Evolutionary conservation across 1,140 invertebrate genomes (phyloP).

Genomic region (Schlechtendalia chinensis): DNA sequence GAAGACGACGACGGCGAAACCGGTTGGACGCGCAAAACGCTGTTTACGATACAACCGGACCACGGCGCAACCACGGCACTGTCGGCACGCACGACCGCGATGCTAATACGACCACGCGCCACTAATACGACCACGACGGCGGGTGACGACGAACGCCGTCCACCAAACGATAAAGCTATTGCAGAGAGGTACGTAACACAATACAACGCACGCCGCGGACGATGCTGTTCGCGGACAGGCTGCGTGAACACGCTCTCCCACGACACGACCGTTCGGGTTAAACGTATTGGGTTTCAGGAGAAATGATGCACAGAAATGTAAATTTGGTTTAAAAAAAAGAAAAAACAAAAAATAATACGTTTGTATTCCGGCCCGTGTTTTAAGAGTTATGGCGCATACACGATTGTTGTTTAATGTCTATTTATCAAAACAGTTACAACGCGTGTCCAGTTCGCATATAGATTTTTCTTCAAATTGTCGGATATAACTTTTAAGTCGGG

Average conservation of each 20-base stretch:
- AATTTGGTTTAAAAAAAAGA: no score
- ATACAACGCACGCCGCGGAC: neutral
- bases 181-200: neutral
- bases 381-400: no score
- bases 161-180: slow-evolving; percentile 2
- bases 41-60: neutral
- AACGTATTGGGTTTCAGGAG: no score
- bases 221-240: slow-evolving; percentile 7
- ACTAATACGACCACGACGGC: neutral
- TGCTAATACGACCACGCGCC: slow-evolving; percentile 10
- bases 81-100: no score
- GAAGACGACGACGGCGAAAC: neutral
- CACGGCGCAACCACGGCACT: neutral
- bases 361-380: no score
- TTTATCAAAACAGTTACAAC: no score
- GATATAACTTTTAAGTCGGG: no score
- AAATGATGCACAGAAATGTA: no score
- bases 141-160: neutral
- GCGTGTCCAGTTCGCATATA: no score
- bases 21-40: neutral
- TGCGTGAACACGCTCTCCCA: slow-evolving; percentile 1
- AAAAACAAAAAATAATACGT: no score
- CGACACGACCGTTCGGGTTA: neutral
- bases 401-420: no score
- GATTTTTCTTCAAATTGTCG: no score